Evolutionary conservation across 2,888 invertebrate genomes (phyloP).

Genomic region (Apocheima hispidaria): DNA sequence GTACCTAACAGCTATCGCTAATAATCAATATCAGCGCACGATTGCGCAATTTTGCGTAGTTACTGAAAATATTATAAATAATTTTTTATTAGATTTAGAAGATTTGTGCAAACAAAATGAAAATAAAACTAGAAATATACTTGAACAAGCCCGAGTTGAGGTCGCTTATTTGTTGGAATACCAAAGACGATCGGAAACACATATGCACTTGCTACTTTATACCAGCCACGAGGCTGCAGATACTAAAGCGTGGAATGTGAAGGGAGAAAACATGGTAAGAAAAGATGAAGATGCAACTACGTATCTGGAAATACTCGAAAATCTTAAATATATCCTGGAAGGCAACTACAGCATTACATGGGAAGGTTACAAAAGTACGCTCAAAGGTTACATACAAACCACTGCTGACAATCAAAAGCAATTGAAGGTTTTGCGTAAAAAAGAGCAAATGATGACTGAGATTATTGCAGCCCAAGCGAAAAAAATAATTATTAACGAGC

Average conservation of each 20-base stretch:
- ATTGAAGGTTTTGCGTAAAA: conserved; percentile 9
- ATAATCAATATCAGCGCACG: conserved; percentile 11
- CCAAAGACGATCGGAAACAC: conserved; percentile 7
- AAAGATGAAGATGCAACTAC: conserved; percentile 4
- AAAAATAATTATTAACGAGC: not conserved
- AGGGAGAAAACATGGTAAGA: conserved; percentile 8
- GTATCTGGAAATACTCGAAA: conserved; percentile 2
- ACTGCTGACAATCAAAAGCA: conserved; percentile 12
- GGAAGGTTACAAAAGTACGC: not conserved
- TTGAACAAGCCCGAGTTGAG: not conserved
- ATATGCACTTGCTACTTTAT: conserved; percentile 10
- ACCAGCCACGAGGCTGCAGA: not conserved
- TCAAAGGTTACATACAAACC: conserved; percentile 2
- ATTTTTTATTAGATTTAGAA: conserved; percentile 7
- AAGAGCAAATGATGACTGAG: not conserved
- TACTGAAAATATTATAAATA: not conserved
- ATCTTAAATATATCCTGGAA: not conserved
- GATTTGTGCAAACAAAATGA: conserved; percentile 1
- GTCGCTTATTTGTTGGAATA: not conserved
- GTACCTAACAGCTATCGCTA: not conserved
- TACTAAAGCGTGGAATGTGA: conserved; percentile 4
- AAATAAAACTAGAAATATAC: not conserved
- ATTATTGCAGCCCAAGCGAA: conserved; percentile 12
- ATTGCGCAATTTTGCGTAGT: conserved; percentile 4
- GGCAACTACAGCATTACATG: conserved; percentile 1